Evolutionary conservation across 2,113 vertebrate genomes (phyloP).

Genomic region (Labrus mixtus): DNA sequence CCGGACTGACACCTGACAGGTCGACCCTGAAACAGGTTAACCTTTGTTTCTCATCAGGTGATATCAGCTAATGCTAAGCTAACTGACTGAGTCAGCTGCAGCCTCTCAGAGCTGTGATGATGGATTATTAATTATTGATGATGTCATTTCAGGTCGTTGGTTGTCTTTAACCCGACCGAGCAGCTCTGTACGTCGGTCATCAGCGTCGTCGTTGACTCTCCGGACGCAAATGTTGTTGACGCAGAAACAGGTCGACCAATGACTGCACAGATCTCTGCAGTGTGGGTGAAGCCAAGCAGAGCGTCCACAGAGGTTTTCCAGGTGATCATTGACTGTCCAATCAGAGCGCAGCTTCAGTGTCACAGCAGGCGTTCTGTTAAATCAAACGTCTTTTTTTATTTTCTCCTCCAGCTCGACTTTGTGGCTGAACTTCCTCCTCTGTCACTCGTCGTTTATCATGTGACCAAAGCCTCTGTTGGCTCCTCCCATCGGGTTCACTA

Average conservation of each 20-base stretch:
- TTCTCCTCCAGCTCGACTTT: constrained; percentile 86
- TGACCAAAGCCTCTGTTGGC: constrained; percentile 79
- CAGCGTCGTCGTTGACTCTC: constrained; percentile 83
- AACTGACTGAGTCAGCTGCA: too few species aligned
- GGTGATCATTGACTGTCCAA: constrained; percentile 71
- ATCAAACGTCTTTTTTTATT: not conserved
- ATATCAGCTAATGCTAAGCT: too few species aligned
- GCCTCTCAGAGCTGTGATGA: too few species aligned
- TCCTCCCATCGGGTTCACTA: constrained; percentile 83
- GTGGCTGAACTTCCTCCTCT: constrained; percentile 86
- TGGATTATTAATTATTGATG: not conserved
- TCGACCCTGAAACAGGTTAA: too few species aligned
- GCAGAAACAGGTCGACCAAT: constrained; percentile 82
- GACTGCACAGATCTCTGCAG: constrained; percentile 86
- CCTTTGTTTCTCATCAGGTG: too few species aligned
- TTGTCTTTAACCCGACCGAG: constrained; percentile 89
- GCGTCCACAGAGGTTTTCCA: constrained; percentile 86
- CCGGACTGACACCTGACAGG: too few species aligned
- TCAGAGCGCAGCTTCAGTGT: not conserved
- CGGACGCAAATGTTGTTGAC: constrained; percentile 79
- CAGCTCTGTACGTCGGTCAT: constrained; percentile 87
- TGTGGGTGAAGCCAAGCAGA: constrained; percentile 85
- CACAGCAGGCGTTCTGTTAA: not conserved
- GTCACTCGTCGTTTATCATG: constrained; percentile 86
- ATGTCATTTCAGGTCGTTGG: constrained; percentile 82